Evolutionary conservation across 2,113 vertebrate species (phyloP), one percentile per base, ranked within the genome.

Genomic region (Daubentonia madagascariensis): DNA sequence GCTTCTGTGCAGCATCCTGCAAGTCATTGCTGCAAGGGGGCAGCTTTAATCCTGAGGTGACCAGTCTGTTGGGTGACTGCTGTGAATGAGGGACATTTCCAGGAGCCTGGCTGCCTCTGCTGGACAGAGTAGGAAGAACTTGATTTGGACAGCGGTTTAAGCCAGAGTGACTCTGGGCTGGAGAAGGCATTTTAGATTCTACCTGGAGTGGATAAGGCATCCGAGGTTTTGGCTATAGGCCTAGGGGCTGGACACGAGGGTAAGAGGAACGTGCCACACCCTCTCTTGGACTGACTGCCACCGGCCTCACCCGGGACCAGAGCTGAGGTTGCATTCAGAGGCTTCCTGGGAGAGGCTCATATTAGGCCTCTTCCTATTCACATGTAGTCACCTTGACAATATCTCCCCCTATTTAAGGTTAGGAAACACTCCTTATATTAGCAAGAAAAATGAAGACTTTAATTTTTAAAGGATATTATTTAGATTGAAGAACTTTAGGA

Each of bases 301-400:
- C 5, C 8, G 32, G 6, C 35, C 25, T 0, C 1, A 4, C 25
- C 22, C 0, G 0, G 14, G 25, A 70, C 57, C 87, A 48, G 11
- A 17, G 28, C 68, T 17, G 45, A 78, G 14, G 52, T 23, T 23
- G 17, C 7, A 8, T 9, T 48, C 76, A 22, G 5, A 54, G 57
- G 2, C n/a, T 70, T 75, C 67, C 16, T 52, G 7, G 43, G 59
- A 63, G 14, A 87, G 14, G 17, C 10, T 45, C 4, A 20, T 43
- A 20, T 43, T 5, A 6, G 13, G 40, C 9, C 35, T 79, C 32
- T 50, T 67, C 8, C 54, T 73, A 0, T 43, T 72, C 2, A 28
- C 45, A 7, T 63, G 67, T 72, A 22, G 17, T 91, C 70, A 13
- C 23, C 28, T 67, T 75, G 54, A 32, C 28, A 52, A 0, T 16